Conservation (phyloP, 2,888 invertebrate genomes). For the Notodonta ziczac region DNA sequence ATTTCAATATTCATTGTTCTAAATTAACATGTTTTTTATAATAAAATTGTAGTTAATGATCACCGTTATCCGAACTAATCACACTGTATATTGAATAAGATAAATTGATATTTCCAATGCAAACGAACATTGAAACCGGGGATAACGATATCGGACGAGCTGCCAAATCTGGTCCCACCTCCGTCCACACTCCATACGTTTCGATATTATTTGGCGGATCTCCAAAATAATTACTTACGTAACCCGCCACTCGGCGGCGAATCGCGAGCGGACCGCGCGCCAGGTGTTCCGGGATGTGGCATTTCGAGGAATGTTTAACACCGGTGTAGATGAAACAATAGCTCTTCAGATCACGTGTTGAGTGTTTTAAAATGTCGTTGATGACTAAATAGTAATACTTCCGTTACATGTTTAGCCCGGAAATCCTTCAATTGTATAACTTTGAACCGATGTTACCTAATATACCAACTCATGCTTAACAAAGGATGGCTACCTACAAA, state of each 20-base stretch:
- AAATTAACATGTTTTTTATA: no score
- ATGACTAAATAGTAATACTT: no score
- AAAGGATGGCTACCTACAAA: no score
- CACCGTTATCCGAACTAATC: slow-evolving; percentile 10
- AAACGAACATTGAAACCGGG: slow-evolving; percentile 42
- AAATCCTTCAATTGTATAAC: no score
- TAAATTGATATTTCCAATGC: slow-evolving; percentile 44
- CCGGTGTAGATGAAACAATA: no score
- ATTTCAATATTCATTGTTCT: no score
- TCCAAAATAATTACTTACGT: slow-evolving; percentile 82
- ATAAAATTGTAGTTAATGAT: no score
- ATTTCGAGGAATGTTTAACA: slow-evolving; percentile 11
- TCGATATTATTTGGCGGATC: slow-evolving; percentile 73
- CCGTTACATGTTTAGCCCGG: no score
- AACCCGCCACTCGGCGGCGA: slow-evolving; percentile 55
- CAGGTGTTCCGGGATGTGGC: slow-evolving; percentile 40
- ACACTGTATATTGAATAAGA: slow-evolving; percentile 29
- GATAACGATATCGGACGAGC: slow-evolving; percentile 40
- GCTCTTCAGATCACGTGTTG: no score
- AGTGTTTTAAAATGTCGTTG: no score
- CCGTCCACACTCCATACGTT: slow-evolving; percentile 44
- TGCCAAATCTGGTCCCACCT: slow-evolving; percentile 69
- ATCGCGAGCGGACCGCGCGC: slow-evolving; percentile 21
- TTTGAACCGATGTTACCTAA: no score
- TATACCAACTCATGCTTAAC: no score